Evolutionary conservation across 2,113 vertebrate species (phyloP).

Genomic region (Plecturocebus donacophilus): DNA sequence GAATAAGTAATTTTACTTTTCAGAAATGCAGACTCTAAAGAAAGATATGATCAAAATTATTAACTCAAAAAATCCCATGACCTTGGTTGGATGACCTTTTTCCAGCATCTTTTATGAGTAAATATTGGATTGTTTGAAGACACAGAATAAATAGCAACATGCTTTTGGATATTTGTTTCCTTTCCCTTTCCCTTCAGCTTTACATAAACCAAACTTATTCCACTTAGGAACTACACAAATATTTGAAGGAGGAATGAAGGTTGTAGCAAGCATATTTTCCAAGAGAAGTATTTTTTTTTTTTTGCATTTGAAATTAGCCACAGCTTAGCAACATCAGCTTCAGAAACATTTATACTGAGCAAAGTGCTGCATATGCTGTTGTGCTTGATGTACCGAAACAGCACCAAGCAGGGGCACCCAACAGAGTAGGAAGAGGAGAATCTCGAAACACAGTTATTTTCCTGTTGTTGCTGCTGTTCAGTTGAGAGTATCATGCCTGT

Average conservation of each 20-base stretch:
- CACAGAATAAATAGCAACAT: not conserved
- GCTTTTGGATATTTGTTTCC: not conserved
- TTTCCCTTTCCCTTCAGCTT: conserved; percentile 19
- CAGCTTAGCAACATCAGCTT: conserved; percentile 54
- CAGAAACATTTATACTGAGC: conserved; percentile 15
- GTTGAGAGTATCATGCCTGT: not conserved
- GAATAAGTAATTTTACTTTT: not conserved
- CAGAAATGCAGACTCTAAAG: not conserved
- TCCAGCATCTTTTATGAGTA: not conserved
- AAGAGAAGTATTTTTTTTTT: conserved; percentile 50
- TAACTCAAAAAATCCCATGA: not conserved
- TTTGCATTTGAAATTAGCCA: conserved; percentile 67
- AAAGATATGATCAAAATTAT: not conserved
- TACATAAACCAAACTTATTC: not conserved
- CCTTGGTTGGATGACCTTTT: not conserved
- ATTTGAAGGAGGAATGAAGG: conserved; percentile 41
- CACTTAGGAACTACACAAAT: not conserved
- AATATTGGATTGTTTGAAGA: not conserved
- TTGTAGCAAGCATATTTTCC: conserved; percentile 48
- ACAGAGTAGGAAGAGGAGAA: not conserved
- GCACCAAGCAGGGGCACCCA: not conserved
- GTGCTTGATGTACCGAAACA: conserved; percentile 23
- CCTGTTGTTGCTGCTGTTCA: not conserved
- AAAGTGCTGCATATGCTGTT: not conserved
- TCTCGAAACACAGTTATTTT: not conserved